These are phyloP conservation scores for Euwallacea similis DNA, from an alignment of 1,140 invertebrate genomes.

Conservation along the genomic window DNA sequence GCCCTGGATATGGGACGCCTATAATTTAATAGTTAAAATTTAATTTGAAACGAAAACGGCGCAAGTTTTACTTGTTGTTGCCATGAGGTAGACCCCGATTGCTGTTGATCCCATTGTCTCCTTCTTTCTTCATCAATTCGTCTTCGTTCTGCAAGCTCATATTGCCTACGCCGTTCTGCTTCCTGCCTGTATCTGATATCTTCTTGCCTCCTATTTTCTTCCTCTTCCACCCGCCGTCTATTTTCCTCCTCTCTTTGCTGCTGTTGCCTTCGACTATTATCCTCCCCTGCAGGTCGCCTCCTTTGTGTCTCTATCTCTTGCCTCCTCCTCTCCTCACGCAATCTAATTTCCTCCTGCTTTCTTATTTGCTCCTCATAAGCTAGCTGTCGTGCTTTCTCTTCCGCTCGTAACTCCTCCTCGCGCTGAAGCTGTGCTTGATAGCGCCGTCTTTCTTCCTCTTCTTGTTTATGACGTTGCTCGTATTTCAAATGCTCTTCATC, in stretches of 20 bases:
- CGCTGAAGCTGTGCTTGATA: constrained; percentile 16
- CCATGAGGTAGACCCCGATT: background rate
- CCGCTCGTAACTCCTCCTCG: constrained; percentile 1
- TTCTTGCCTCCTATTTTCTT: constrained; percentile 17
- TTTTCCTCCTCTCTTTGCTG: constrained; percentile 25
- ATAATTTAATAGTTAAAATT: background rate
- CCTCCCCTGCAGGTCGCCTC: constrained; percentile 2
- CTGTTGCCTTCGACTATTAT: constrained; percentile 11
- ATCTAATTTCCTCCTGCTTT: constrained; percentile 17
- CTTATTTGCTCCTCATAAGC: constrained; percentile 25
- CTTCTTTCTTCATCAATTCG: constrained; percentile 28
- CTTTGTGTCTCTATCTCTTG: constrained; percentile 8
- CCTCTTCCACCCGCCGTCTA: constrained; percentile 16
- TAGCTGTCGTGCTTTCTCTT: constrained; percentile 23
- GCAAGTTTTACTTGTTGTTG: background rate
- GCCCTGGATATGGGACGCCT: background rate
- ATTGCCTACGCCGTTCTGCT: constrained; percentile 27
- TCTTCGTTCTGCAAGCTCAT: constrained; percentile 25
- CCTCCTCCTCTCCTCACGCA: constrained; percentile 14
- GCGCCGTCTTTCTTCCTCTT: constrained; percentile 21
- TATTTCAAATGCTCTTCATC: constrained; percentile 11
- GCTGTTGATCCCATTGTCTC: constrained; percentile 15
- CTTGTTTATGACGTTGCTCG: constrained; percentile 10
- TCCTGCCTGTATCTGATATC: constrained; percentile 20
- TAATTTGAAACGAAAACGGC: background rate